A percentile compares a stretch with the other conserved stretches of the same genome.
These are phyloP conservation scores for Thamnaconus septentrionalis DNA, from an alignment of 2,113 vertebrate species.

Conservation along the genomic window DNA sequence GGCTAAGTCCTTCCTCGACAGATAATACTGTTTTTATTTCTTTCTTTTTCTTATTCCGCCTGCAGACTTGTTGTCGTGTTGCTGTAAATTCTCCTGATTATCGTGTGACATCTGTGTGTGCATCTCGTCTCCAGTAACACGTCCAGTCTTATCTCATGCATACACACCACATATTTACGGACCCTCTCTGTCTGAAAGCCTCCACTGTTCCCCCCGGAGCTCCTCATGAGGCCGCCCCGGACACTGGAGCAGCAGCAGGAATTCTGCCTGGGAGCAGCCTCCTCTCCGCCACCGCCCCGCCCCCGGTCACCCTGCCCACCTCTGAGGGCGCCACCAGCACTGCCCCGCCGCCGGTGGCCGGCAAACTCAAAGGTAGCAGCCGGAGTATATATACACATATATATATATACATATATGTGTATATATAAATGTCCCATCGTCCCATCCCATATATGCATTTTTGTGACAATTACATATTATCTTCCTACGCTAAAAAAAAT, in stretches of 20 bases:
- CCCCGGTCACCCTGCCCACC: background rate
- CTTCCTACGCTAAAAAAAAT: too few species aligned
- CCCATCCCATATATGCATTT: too few species aligned
- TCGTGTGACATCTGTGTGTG: constrained; percentile 14
- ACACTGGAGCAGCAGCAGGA: background rate
- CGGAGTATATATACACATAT: too few species aligned
- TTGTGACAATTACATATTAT: too few species aligned
- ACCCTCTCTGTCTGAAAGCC: constrained; percentile 38
- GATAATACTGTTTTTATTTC: background rate
- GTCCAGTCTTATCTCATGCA: constrained; percentile 10
- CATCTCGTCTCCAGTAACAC: constrained; percentile 1
- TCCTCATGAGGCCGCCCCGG: constrained; percentile 4
- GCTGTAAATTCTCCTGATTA: background rate
- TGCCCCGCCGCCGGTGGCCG: background rate
- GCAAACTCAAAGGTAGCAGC: constrained; percentile 47
- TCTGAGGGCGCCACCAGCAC: constrained; percentile 5
- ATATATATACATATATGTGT: too few species aligned
- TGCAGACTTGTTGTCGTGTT: too few species aligned
- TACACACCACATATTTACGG: background rate
- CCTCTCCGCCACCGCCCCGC: constrained; percentile 7
- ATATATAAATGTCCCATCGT: too few species aligned
- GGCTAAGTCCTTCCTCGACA: too few species aligned
- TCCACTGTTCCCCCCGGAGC: constrained; percentile 35
- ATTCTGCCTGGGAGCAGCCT: constrained; percentile 2
- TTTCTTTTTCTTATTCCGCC: background rate